A percentile compares a stretch with the other conserved stretches of the same genome.
phyloP scores from a whole-genome alignment of 2,113 vertebrate genomes.

The Strix uralensis region DNA sequence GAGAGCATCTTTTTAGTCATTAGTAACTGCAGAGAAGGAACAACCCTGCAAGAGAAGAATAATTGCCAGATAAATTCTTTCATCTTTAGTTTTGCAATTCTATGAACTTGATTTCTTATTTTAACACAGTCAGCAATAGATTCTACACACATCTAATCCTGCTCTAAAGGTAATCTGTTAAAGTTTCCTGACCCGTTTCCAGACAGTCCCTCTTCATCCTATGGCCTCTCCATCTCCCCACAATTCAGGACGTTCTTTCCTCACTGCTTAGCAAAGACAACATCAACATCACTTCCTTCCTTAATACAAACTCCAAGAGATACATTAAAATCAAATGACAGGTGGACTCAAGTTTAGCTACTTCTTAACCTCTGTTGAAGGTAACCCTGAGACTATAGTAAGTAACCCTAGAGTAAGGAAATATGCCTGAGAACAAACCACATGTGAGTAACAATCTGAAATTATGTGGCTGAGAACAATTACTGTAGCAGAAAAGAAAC shows the following conservation, averaged over 20 bases:
- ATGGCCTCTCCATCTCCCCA: not conserved
- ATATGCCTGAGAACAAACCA: not conserved
- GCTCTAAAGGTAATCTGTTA: not conserved
- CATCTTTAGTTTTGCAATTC: not conserved
- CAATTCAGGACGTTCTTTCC: accelerated
- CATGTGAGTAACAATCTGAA: not conserved
- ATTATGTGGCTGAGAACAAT: not conserved
- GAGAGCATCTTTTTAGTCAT: not conserved
- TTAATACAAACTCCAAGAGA: not conserved
- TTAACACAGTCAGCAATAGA: not conserved
- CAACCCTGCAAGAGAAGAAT: not conserved
- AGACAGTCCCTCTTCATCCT: not conserved
- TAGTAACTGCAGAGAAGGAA: not conserved
- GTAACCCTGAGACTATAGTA: not conserved
- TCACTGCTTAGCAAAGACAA: not conserved
- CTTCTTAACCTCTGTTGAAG: not conserved
- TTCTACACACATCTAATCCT: not conserved
- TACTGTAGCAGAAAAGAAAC: not conserved
- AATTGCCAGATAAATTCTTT: not conserved
- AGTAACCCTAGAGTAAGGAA: not conserved
- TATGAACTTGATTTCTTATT: not conserved
- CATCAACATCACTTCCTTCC: not conserved
- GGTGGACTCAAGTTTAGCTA: not conserved
- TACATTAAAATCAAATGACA: accelerated
- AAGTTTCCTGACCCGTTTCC: not conserved